Evolutionary conservation across 1,140 invertebrate species (phyloP), one percentile per base, ranked within the genome.

Genomic region (Zelostemma sp.): DNA sequence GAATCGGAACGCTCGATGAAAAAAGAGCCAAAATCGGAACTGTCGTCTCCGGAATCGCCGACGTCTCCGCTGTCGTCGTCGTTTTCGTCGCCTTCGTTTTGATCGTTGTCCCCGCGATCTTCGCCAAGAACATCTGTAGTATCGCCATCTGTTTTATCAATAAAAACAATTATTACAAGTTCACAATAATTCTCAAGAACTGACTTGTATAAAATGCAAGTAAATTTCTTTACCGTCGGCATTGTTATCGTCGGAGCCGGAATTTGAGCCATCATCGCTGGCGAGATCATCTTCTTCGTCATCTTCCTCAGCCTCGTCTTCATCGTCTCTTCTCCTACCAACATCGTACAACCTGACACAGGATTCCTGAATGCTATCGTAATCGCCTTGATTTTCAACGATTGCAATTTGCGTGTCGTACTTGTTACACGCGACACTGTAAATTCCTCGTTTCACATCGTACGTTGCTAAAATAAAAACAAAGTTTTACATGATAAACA

Each of bases 371-470:
- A 92, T 89, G 58, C 89, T 90, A 54, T 92, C 91, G 78, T 89
- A 92, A 66, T 91, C 88, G 17, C 90, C 92, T 70, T 91, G 87
- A 86, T 95, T 94, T 85, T 96, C 94, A 0, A 95, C 93, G 1
- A 95, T 83, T 0, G 92, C 92, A 49, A 95, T 91, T 81, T 95
- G 92, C 1, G 91, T 93, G 65, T 93, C 93, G 79, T 88, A 91
- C 57, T 88, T 88, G 62, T 93, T 93, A 49, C 93, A 90, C 16
- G 89, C 89, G 57, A 96, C 80, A 76, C 92, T 90, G 76, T 90
- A 93, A 79, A 92, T 93, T 76, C 90, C 95, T 79, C 90, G 89
- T 79, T 94, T 95, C 2, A 96, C 92, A 85, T 97, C 95, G 63
- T 94, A 91, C 0, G 96, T 97, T 0, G 95, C 93, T 92, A 80